Evolutionary conservation across 1,140 invertebrate species (phyloP), one percentile per base, ranked within the genome.

Genomic region (Ceratoteleas bidentatus): DNA sequence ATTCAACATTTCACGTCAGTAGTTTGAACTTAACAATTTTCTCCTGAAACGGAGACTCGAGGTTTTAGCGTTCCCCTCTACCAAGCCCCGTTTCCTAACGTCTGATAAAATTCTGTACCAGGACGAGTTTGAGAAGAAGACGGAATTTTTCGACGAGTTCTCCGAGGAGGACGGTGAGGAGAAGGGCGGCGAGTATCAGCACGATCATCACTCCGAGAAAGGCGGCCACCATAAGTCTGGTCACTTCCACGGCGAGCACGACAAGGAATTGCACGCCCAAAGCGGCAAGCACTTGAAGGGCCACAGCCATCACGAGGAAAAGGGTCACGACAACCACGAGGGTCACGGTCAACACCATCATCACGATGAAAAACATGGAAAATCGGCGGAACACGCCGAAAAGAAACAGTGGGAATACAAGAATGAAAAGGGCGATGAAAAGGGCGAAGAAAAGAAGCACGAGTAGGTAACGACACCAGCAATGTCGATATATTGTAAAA

Each of bases 221-320:
- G 91, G 90, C 4, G 90, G 90, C 6, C 88, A 92, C 64, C 74
- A 91, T 50, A 93, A 92, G 77, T 84, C 77, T 16, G 92, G 90
- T 3, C 90, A 93, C 33, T 87, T 92, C 40, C 86, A 93, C 8
- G 87, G 90, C 0, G 91, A 78, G 0, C 88, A 93, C 57, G 85
- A 93, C n/a, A 89, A 93, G 6, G 90, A 92, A 34, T 88, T 92
- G 6, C 92, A 94, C 62, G 94, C 94, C 0, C 93, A 95, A 33
- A 92, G 93, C 66, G 92, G 92, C 0, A 89, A 93, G 56, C 89
- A 92, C 81, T 86, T 90, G 43, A 93, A 95, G 69, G 94, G 94
- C 4, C 90, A 92, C 5, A 91, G 94, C 69, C 87, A 92, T 40
- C 84, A 93, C 64, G 90, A 92, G 2, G 86, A 93, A 0, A 91